These are phyloP conservation scores for Formica aserva DNA, from an alignment of 2,888 invertebrate species.

Conservation along the genomic window DNA sequence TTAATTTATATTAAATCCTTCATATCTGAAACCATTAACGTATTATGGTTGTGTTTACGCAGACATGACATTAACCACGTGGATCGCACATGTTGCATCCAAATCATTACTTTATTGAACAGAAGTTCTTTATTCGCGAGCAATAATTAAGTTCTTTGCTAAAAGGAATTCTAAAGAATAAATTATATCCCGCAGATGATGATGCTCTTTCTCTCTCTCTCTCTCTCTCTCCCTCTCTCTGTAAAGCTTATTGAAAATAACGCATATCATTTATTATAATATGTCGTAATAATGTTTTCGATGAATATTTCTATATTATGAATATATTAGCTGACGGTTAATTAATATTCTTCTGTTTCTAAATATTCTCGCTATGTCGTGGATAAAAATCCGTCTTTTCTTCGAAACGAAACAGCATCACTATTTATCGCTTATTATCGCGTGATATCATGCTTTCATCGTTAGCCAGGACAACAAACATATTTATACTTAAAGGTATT, in stretches of 20 bases:
- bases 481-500: neutral
- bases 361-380: neutral
- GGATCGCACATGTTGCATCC: neutral
- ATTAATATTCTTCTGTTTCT: constrained; percentile 22
- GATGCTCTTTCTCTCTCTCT: too few species aligned
- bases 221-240: too few species aligned
- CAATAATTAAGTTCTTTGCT: neutral
- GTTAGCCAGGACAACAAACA: constrained; percentile 7
- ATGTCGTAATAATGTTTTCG: neutral
- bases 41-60: neutral
- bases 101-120: neutral
- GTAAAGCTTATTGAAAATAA: constrained; percentile 21
- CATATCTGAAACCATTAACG: constrained; percentile 11
- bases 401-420: neutral
- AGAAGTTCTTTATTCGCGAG: constrained; percentile 17
- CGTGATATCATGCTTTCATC: constrained; percentile 16
- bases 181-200: neutral
- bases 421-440: neutral
- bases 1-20: constrained; percentile 7
- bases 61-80: neutral
- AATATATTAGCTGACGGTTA: neutral
- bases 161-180: neutral
- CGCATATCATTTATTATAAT: constrained; percentile 1
- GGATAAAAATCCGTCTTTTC: constrained; percentile 20
- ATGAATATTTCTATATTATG: constrained; percentile 1